Evolutionary conservation across 2,888 invertebrate species (phyloP).

Genomic region (Luperina nickerlii): DNA sequence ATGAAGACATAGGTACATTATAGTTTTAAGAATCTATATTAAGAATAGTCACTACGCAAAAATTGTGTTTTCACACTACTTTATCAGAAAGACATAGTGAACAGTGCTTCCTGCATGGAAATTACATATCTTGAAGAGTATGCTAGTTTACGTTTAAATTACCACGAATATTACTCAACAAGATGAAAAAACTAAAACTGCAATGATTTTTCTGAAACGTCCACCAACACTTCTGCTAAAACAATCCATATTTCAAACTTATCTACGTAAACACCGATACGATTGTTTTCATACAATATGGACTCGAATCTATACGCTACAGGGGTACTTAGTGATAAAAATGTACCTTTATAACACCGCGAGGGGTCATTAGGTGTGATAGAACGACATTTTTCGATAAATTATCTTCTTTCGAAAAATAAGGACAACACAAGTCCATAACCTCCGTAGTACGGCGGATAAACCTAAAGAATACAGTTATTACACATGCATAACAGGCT

Average conservation of each 20-base stretch:
- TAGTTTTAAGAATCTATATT: not conserved
- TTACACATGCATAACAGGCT: slow-evolving; percentile 71
- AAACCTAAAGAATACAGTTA: slow-evolving; percentile 84
- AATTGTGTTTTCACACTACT: slow-evolving; percentile 1
- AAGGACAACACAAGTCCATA: slow-evolving; percentile 87
- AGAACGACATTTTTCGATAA: slow-evolving; percentile 81
- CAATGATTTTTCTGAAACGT: slow-evolving; percentile 61
- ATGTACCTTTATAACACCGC: slow-evolving; percentile 84
- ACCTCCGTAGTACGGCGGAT: slow-evolving; percentile 85
- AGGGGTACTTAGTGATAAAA: slow-evolving; percentile 69
- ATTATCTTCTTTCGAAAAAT: slow-evolving; percentile 85
- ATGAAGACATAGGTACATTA: not conserved
- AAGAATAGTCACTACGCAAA: not conserved
- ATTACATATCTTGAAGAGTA: slow-evolving; percentile 18
- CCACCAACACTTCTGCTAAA: slow-evolving; percentile 67
- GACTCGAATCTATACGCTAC: slow-evolving; percentile 68
- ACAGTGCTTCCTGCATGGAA: not conserved
- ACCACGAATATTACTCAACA: slow-evolving; percentile 45
- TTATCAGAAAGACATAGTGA: not conserved
- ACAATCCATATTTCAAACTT: slow-evolving; percentile 72
- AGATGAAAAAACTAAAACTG: slow-evolving; percentile 45
- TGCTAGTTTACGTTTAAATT: slow-evolving; percentile 12
- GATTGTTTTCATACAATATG: slow-evolving; percentile 80
- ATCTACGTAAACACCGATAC: slow-evolving; percentile 84
- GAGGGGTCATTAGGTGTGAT: slow-evolving; percentile 87